Evolutionary conservation across 2,888 invertebrate species (phyloP).

Genomic region (Endomychus coccineus): DNA sequence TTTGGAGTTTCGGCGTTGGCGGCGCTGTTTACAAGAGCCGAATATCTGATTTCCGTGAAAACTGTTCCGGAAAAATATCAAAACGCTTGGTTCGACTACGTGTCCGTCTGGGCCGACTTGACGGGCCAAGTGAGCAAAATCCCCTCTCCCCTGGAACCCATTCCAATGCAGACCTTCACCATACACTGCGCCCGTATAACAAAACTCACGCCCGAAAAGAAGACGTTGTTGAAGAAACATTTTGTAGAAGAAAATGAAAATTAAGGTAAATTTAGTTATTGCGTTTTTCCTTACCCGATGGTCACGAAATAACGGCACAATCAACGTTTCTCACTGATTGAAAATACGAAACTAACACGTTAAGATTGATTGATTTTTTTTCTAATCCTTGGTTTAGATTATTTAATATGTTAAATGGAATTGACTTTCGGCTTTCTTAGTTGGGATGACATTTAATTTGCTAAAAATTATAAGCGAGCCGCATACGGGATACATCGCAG

Average conservation of each 20-base stretch:
- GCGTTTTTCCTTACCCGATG: too few species aligned
- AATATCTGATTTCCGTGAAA: slow-evolving; percentile 41
- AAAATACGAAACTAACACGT: too few species aligned
- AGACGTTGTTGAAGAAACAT: slow-evolving; percentile 33
- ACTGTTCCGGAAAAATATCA: slow-evolving; percentile 35
- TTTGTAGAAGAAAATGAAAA: slow-evolving; percentile 33
- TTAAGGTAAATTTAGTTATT: too few species aligned
- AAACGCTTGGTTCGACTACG: slow-evolving; percentile 48
- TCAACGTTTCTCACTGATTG: too few species aligned
- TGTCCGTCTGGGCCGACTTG: slow-evolving; percentile 47
- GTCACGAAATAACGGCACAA: too few species aligned
- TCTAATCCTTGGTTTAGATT: too few species aligned
- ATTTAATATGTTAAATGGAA: too few species aligned
- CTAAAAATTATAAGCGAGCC: too few species aligned
- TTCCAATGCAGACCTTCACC: slow-evolving; percentile 35
- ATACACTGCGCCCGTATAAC: slow-evolving; percentile 36
- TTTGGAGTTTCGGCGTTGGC: slow-evolving; percentile 52
- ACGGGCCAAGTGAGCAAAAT: slow-evolving; percentile 27
- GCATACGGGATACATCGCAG: too few species aligned
- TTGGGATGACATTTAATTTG: too few species aligned
- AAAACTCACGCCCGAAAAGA: slow-evolving; percentile 31
- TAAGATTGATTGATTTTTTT: too few species aligned
- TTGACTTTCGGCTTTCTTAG: too few species aligned
- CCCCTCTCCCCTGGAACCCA: slow-evolving; percentile 35
- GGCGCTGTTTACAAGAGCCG: slow-evolving; percentile 47